Base-by-base conservation (phyloP, 2,797 vertebrate species). In the Gallinago solitaria region DNA sequence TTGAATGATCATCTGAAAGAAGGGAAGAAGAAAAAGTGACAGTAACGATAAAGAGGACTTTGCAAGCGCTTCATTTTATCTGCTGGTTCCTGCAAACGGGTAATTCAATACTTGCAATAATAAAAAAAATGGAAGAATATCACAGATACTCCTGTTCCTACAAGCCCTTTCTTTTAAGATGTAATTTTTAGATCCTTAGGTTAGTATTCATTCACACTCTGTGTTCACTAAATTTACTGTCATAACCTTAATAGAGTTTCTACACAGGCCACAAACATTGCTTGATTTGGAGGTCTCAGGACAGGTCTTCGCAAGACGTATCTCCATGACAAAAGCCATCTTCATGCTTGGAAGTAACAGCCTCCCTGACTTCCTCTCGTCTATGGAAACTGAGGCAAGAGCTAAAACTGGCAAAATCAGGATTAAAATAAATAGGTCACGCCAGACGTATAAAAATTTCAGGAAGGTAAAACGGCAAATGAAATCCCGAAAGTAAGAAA, bases 1-100 rank as follows among this genome's bases (percentile, higher is more conserved):
- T 98, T 96, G 99, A 99, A 97, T 99, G 99, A 97, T 99, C 99
- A 96, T 99, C 99, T 99, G 98, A 98, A 95, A 95, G 96, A 94
- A 97, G 73, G 92, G 60, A 89, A 96, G 85, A 89, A 88, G 80
- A 89, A 96, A 33, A 93, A 96, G 91, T 92, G 91, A 90, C 79
- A 90, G 83, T 77, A 95, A 91, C 93, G 63, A 92, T 76, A 93
- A 94, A 93, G 41, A 82, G 83, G 75, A 82, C 32, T 95, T 94
- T 47, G 25, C 10, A 77, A 90, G 54, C 5, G 53, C 3, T n/a
- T 77, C 32, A 32, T 18, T 71, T 71, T n/a, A 43, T 19, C 80
- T 81, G 64, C 39, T 4, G 9, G 7, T 28, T 77, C 68, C 80
- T 83, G 56, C 50, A 51, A 68, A 51, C 4, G 18, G 48, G 33